These are phyloP conservation scores for Anthrax anthrax DNA, from an alignment of 2,888 invertebrate species.

Conservation along the genomic window DNA sequence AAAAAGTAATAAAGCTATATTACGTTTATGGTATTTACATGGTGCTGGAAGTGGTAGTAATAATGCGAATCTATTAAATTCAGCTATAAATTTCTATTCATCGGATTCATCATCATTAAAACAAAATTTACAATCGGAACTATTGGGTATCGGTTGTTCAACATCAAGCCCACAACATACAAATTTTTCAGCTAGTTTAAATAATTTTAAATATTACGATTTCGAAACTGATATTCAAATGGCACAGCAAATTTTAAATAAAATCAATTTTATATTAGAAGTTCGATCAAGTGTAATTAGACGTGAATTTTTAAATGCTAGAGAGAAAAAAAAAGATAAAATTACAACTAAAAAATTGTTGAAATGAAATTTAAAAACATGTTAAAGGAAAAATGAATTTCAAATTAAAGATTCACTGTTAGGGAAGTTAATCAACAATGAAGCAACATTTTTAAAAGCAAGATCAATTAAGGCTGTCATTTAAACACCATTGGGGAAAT, in stretches of 20 bases:
- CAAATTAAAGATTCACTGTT: too few species aligned
- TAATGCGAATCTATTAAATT: neutral
- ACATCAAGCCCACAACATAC: constrained; percentile 27
- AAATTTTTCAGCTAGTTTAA: constrained; percentile 18
- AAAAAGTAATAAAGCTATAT: constrained; percentile 55
- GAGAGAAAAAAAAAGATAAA: constrained; percentile 39
- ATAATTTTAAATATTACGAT: constrained; percentile 70
- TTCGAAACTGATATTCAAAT: constrained; percentile 67
- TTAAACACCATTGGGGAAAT: too few species aligned
- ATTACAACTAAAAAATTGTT: neutral
- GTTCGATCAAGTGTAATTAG: constrained; percentile 63
- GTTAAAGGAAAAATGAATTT: too few species aligned
- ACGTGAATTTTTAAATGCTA: constrained; percentile 64
- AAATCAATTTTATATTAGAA: constrained; percentile 75
- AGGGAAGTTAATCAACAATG: too few species aligned
- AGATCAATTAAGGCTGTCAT: too few species aligned
- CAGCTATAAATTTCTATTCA: constrained; percentile 12
- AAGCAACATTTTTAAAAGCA: too few species aligned
- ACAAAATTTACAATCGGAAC: neutral
- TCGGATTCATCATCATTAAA: constrained; percentile 4
- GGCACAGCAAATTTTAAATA: constrained; percentile 72
- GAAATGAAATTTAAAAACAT: too few species aligned
- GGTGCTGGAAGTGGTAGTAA: constrained; percentile 10
- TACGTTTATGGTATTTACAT: constrained; percentile 53
- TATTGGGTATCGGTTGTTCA: constrained; percentile 11